Base-by-base conservation (phyloP, 2,797 vertebrate species). In the Phalloptychus januarius region DNA sequence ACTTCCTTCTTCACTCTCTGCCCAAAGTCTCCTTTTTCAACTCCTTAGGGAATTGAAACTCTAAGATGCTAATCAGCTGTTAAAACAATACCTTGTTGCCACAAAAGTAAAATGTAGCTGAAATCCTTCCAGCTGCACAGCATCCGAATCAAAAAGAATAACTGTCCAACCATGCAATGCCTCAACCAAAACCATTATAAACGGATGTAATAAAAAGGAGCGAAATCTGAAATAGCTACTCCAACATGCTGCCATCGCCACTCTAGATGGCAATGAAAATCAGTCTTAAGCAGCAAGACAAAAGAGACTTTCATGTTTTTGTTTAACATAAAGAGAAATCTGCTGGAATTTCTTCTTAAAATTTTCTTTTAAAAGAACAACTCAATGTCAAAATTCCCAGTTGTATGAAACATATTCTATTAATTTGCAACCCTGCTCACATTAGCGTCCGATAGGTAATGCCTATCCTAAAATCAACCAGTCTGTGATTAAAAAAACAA, bases 391-490 rank as follows among this genome's bases (percentile, higher is more conserved):
- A 67, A 38, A 67, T 11, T 52, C 74, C 79, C 28, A 80, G 78
- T 61, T 78, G 75, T 79, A 77, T 63, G 40, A 77, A 80, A 58
- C 74, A 76, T 76, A 89, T 87, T 83, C 71, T 87, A 77, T 82
- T 83, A 79, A 78, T 86, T 92, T 91, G 89, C 79, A 74, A 88
- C 84, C 79, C 75, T 88, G 73, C 82, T 84, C 52, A 23, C 79
- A 67, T 86, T 83, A 52, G 67, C 76, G 61, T 87, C 50, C 71
- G 58, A 74, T 65, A 61, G 11, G 81, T 50, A 65, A 73, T 58
- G 74, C 76, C 65, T 73, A 83, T 42, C 40, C 67, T 71, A 75
- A 86, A 75, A 75, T 40, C 23, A 42, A 11, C 31, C 44, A 80
- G 87, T 18, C 83, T 81, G 72, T 69, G 71, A 79, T 75, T 81